Evolutionary conservation across 2,888 invertebrate species (phyloP).

Genomic region (Sinopyrophorus schimmeli): DNA sequence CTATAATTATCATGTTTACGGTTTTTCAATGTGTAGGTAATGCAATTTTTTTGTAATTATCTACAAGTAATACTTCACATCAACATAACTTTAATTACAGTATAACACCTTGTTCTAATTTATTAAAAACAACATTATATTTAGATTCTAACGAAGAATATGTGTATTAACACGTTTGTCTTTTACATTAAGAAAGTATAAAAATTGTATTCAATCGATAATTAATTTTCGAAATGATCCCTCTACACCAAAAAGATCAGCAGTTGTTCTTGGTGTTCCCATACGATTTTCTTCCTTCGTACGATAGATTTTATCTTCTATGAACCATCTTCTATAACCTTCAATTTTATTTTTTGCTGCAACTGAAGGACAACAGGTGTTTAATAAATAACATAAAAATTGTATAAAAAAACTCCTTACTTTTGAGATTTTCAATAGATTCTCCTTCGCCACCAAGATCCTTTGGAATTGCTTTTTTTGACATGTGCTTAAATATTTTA

Average conservation of each 20-base stretch:
- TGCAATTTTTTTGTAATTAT: too few species aligned
- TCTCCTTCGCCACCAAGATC: slow-evolving; percentile 70
- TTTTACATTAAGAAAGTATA: too few species aligned
- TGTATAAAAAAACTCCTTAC: slow-evolving; percentile 45
- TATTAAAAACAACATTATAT: too few species aligned
- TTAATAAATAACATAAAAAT: neutral
- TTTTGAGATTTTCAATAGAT: slow-evolving; percentile 57
- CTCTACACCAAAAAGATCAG: slow-evolving; percentile 60
- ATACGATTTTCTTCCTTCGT: slow-evolving; percentile 60
- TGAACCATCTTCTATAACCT: slow-evolving; percentile 58
- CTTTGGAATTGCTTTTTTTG: slow-evolving; percentile 61
- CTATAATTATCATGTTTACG: too few species aligned
- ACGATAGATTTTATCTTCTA: slow-evolving; percentile 56
- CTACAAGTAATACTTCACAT: too few species aligned
- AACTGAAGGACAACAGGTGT: neutral
- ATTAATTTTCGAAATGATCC: slow-evolving; percentile 60
- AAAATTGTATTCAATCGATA: slow-evolving; percentile 55
- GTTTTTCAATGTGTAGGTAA: too few species aligned
- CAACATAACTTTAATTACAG: too few species aligned
- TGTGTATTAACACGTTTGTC: too few species aligned
- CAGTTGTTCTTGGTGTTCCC: slow-evolving; percentile 59
- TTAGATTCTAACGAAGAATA: too few species aligned
- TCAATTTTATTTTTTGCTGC: slow-evolving; percentile 61
- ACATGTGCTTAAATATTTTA: slow-evolving; percentile 61
- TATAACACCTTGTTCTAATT: too few species aligned